phyloP scores from a whole-genome alignment of 2,113 vertebrate species.

The Semicossyphus pulcher region DNA sequence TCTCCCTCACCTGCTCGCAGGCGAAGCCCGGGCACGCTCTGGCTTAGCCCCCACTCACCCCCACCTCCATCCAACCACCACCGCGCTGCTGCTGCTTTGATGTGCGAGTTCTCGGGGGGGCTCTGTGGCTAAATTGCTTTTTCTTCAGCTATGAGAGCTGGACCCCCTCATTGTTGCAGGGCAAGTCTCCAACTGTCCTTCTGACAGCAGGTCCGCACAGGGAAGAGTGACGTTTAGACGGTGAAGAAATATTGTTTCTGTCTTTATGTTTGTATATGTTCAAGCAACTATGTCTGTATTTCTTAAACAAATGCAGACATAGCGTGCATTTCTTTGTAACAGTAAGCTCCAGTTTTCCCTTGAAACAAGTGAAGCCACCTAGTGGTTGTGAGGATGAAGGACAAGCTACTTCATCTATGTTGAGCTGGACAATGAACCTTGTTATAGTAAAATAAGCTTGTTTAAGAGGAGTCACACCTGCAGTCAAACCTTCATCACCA shows the following conservation, averaged over 20 bases:
- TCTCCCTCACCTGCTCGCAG: slow-evolving; percentile 45
- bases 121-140: slow-evolving; percentile 71
- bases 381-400: not conserved
- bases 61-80: not conserved
- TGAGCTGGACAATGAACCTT: not conserved
- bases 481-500: too few species aligned
- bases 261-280: slow-evolving; percentile 13
- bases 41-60: not conserved
- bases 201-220: slow-evolving; percentile 21
- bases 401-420: not conserved
- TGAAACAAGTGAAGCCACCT: not conserved
- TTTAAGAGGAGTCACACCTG: not conserved
- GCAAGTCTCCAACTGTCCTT: slow-evolving; percentile 54
- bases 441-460: not conserved
- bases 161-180: slow-evolving; percentile 51
- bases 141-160: slow-evolving; percentile 59
- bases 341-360: not conserved
- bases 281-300: not conserved
- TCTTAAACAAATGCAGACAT: not conserved
- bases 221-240: not conserved
- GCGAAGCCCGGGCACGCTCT: slow-evolving; percentile 24
- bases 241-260: not conserved
- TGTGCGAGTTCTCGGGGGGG: slow-evolving; percentile 54
- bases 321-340: not conserved
- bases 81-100: slow-evolving; percentile 47